Evolutionary conservation across 2,797 vertebrate species (phyloP).

Genomic region (Thripadectes ignobilis): DNA sequence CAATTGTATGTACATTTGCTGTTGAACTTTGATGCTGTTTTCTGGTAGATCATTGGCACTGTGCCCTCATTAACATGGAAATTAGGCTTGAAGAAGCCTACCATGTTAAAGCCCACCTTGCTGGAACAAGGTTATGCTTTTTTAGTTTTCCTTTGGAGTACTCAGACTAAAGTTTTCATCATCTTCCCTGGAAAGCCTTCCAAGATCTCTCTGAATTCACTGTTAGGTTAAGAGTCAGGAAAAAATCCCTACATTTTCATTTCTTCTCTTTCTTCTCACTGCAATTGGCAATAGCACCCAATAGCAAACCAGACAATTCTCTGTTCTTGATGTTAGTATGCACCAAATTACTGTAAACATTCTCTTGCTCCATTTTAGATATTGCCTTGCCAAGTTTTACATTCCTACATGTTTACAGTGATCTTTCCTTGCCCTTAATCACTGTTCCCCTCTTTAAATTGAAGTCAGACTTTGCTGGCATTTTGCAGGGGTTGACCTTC

Average conservation of each 20-base stretch:
- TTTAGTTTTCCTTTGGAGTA: background rate
- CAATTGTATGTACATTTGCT: background rate
- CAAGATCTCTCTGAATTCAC: background rate
- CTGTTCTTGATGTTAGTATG: conserved; percentile 26
- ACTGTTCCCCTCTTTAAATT: conserved; percentile 49
- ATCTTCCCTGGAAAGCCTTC: background rate
- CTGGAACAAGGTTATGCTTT: background rate
- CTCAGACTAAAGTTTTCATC: background rate
- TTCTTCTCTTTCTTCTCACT: background rate
- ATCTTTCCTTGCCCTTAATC: conserved; percentile 53
- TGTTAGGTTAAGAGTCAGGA: background rate
- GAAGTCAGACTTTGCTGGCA: conserved; percentile 51
- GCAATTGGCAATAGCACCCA: background rate
- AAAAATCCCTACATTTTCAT: background rate
- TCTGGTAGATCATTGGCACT: background rate
- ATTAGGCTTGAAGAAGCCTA: conserved; percentile 1
- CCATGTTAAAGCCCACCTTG: background rate
- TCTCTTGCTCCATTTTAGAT: conserved; percentile 38
- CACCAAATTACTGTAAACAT: conserved; percentile 56
- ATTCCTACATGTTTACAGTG: conserved; percentile 60
- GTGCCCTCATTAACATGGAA: background rate
- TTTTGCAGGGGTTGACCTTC: conserved; percentile 37
- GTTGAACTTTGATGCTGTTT: background rate
- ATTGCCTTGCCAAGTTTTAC: conserved; percentile 54
- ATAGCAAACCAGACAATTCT: background rate